Base-by-base conservation (phyloP, 1,140 invertebrate species). In the Drosophila sulfurigaster region DNA sequence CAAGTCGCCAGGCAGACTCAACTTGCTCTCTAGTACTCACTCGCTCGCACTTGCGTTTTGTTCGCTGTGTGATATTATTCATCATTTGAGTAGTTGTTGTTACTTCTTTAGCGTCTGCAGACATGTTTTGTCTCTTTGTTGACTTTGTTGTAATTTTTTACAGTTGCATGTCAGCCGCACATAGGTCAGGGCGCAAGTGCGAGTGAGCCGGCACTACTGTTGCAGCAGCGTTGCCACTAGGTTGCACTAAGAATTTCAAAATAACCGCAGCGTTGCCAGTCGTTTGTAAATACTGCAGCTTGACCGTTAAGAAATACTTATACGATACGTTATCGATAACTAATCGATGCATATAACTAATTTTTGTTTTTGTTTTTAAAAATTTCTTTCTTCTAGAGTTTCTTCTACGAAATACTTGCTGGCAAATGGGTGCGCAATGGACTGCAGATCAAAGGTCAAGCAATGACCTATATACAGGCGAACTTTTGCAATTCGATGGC, bases 401-500 rank as follows among this genome's bases (percentile, higher is more conserved):
- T 97, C 0, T 98, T 99, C 93, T 97, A 98, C 93, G 98, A 99
- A 94, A 98, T 99, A 79, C 94, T 98, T 52, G 96, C 96, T 80
- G 97, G 97, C 10, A 95, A 99, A 82, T 99, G 98, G 98, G 97
- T 99, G 28, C 94, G 98, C 59, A 99, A 99, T 93, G 99, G 98
- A 1, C 94, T 99, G 1, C 98, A 99, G 94, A 99, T 99, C 78
- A 98, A 98, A 93, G 98, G 98, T 10, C 98, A 99, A 93, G 98
- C 98, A 4, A 99, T 99, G 98, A 99, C 98, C 15, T 99, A 99
- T 91, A 98, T 99, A 77, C 98, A 99, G 92, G 98, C 97, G 69
- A 99, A 99, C 93, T 99, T 99, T 93, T 99, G 98, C 93, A 99
- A 99, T 93, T 99, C 98, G 1, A 99, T 99, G 97, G 97, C 98